Evolutionary conservation across 2,888 invertebrate species (phyloP).

Genomic region (Morpho helenor): DNA sequence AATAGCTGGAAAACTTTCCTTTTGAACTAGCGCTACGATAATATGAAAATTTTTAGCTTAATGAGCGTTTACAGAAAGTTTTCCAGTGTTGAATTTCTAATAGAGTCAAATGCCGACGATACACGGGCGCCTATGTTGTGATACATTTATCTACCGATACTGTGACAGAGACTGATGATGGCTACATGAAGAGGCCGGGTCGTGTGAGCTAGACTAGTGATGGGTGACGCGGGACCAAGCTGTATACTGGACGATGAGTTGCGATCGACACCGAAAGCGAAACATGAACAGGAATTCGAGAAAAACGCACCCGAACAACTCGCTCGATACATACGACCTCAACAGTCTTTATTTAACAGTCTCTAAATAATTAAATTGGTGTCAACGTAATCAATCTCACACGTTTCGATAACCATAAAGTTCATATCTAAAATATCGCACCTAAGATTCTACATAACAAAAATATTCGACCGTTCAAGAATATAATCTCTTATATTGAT

Average conservation of each 20-base stretch:
- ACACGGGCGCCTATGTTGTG: constrained; percentile 77
- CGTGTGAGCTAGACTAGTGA: constrained; percentile 61
- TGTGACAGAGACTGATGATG: constrained; percentile 66
- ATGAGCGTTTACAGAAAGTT: constrained; percentile 62
- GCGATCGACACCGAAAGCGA: constrained; percentile 75
- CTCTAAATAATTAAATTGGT: constrained; percentile 63
- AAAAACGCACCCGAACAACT: constrained; percentile 60
- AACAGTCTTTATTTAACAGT: constrained; percentile 72
- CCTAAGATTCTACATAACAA: constrained; percentile 74
- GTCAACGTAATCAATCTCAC: constrained; percentile 62
- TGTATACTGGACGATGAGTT: constrained; percentile 58
- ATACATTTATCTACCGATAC: constrained; percentile 76
- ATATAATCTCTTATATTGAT: constrained; percentile 72
- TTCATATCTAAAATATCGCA: constrained; percentile 66
- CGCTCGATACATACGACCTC: constrained; percentile 70
- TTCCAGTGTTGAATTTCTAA: constrained; percentile 56
- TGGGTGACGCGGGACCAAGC: constrained; percentile 65
- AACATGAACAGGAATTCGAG: constrained; percentile 60
- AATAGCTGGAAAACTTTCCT: constrained; percentile 71
- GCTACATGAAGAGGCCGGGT: constrained; percentile 71
- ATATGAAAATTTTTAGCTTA: constrained; percentile 45
- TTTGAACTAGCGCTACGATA: constrained; percentile 48
- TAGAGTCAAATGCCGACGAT: constrained; percentile 52
- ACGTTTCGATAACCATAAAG: constrained; percentile 63
- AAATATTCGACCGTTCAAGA: constrained; percentile 74